These are phyloP conservation scores for Cyprinella venusta DNA, from an alignment of 2,797 vertebrate species.

Conservation along the genomic window DNA sequence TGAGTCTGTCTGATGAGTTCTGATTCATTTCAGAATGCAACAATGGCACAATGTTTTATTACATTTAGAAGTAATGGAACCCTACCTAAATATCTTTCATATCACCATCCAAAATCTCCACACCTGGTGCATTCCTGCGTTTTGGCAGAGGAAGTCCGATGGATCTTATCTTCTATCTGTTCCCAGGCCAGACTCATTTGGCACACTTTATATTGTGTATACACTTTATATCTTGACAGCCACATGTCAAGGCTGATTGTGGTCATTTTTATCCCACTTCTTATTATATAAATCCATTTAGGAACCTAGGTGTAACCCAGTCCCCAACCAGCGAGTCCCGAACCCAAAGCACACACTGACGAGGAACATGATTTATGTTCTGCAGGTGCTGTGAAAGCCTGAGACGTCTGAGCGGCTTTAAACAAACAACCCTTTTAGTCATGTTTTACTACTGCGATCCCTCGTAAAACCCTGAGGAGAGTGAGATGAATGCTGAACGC, in stretches of 20 bases:
- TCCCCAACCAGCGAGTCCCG: not conserved
- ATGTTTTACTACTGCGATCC: conserved; percentile 53
- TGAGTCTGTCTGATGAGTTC: not conserved
- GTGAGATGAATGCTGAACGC: conserved; percentile 58
- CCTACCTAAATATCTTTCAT: not conserved
- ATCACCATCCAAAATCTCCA: not conserved
- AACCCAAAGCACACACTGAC: conserved; percentile 25
- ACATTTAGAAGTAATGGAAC: not conserved
- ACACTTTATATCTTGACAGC: not conserved
- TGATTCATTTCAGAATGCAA: too few relatives aligned
- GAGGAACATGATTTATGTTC: conserved; percentile 70
- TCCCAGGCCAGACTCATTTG: not conserved
- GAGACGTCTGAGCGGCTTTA: conserved; percentile 16
- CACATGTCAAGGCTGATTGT: not conserved
- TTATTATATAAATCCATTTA: not conserved
- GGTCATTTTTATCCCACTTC: not conserved
- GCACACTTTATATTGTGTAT: not conserved
- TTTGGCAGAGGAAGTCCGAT: not conserved
- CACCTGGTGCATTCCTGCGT: conserved; percentile 7
- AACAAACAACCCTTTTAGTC: conserved; percentile 58
- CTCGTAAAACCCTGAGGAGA: conserved; percentile 51
- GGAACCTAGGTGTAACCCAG: not conserved
- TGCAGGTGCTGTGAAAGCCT: conserved; percentile 67
- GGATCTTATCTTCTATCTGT: not conserved
- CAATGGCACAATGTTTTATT: too few relatives aligned